These are phyloP conservation scores for Chalcis sispes DNA, from an alignment of 2,888 invertebrate species.

Conservation along the genomic window DNA sequence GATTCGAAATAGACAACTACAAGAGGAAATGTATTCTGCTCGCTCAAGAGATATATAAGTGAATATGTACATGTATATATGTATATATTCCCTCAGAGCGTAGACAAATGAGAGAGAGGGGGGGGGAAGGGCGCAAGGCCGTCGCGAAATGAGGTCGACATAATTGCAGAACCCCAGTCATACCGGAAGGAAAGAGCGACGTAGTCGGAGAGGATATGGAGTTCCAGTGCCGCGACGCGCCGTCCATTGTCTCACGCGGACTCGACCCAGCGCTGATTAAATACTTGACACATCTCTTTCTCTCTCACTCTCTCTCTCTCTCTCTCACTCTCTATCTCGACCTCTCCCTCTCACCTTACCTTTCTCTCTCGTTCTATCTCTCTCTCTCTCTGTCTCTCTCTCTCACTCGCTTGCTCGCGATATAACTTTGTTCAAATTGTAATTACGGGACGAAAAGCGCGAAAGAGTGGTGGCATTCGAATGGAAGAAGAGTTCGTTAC, in stretches of 20 bases:
- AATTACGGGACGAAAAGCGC: conserved; percentile 66
- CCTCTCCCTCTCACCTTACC: not conserved
- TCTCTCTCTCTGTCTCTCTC: not conserved
- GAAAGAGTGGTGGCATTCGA: conserved; percentile 37
- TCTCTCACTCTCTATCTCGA: conserved; percentile 38
- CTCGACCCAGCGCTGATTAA: conserved; percentile 72
- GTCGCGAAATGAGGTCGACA: conserved; percentile 72
- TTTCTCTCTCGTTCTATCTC: not conserved
- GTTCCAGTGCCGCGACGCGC: conserved; percentile 52
- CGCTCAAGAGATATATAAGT: not conserved
- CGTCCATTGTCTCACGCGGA: conserved; percentile 71
- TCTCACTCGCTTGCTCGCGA: conserved; percentile 54
- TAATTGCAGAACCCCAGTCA: conserved; percentile 72
- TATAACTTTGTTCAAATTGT: conserved; percentile 75
- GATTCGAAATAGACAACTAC: not conserved
- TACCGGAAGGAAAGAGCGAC: conserved; percentile 63
- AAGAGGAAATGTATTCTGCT: not conserved
- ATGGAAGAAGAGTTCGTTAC: not conserved
- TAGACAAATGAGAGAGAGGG: not conserved
- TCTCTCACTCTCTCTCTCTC: not conserved
- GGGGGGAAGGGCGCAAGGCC: conserved; percentile 52
- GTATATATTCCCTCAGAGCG: not conserved
- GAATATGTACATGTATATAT: not conserved
- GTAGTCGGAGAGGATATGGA: conserved; percentile 32
- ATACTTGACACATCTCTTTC: conserved; percentile 74